Evolutionary conservation across 2,113 vertebrate species (phyloP).

Genomic region (Pungitius pungitius): DNA sequence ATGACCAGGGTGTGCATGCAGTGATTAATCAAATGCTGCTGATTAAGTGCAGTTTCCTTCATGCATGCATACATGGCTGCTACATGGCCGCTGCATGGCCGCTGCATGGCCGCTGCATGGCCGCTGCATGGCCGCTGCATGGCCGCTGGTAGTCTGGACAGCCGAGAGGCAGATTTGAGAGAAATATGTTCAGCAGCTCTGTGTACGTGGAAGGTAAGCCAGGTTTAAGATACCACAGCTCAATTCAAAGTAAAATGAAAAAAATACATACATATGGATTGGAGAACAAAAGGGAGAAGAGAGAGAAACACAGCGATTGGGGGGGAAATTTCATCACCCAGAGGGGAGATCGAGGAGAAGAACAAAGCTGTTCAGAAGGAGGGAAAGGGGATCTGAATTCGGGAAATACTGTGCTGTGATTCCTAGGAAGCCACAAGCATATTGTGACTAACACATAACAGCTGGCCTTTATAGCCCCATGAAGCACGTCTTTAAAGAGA

Average conservation of each 20-base stretch:
- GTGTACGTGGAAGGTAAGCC: slow-evolving; percentile 1
- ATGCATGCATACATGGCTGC: slow-evolving; percentile 1
- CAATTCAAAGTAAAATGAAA: neutral
- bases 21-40: neutral
- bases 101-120: neutral
- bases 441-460: slow-evolving; percentile 76
- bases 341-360: neutral
- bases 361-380: slow-evolving; percentile 9
- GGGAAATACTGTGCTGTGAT: slow-evolving; percentile 53
- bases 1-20: neutral
- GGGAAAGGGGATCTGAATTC: slow-evolving; percentile 13
- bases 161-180: slow-evolving; percentile 18
- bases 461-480: slow-evolving; percentile 57
- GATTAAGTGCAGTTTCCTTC: slow-evolving; percentile 27
- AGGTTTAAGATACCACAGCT: slow-evolving; percentile 31
- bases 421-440: slow-evolving; percentile 69
- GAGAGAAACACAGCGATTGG: neutral
- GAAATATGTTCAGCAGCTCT: slow-evolving; percentile 42
- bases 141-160: neutral
- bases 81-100: too few relatives aligned
- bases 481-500: slow-evolving; percentile 52
- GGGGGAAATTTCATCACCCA: neutral
- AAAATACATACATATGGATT: neutral
- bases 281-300: neutral
- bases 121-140: neutral